These are phyloP conservation scores for Excalfactoria chinensis DNA, from an alignment of 2,113 vertebrate genomes.

Conservation along the genomic window DNA sequence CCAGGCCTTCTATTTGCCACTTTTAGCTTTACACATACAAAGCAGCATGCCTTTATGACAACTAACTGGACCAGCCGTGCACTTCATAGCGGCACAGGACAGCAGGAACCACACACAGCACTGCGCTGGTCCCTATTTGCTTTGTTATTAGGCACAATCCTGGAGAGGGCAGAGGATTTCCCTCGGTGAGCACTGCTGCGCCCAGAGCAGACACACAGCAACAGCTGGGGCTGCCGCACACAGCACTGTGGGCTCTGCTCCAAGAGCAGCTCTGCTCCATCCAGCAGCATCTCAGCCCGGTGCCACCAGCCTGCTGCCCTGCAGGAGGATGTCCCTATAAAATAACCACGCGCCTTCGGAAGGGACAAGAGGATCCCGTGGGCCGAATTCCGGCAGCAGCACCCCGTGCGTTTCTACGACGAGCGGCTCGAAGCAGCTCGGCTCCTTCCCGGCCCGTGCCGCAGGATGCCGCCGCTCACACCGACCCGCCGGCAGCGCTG, in stretches of 20 bases:
- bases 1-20: background rate
- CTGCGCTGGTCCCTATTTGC: background rate
- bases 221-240: background rate
- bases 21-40: background rate
- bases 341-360: background rate
- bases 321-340: background rate
- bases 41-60: background rate
- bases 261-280: fast-evolving
- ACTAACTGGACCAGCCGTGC: fast-evolving
- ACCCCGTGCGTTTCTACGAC: fast-evolving
- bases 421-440: background rate
- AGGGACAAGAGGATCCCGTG: background rate
- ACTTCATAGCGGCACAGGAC: background rate
- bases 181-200: background rate
- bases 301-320: background rate
- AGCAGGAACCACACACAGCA: fast-evolving
- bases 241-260: background rate
- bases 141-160: background rate
- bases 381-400: background rate
- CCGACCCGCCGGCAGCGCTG: background rate
- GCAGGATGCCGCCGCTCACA: background rate
- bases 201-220: background rate
- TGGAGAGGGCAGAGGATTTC: background rate
- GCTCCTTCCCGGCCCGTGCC: background rate
- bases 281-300: background rate